These are phyloP conservation scores for Lepidurus arcticus DNA, from an alignment of 1,140 invertebrate genomes.

Conservation along the genomic window DNA sequence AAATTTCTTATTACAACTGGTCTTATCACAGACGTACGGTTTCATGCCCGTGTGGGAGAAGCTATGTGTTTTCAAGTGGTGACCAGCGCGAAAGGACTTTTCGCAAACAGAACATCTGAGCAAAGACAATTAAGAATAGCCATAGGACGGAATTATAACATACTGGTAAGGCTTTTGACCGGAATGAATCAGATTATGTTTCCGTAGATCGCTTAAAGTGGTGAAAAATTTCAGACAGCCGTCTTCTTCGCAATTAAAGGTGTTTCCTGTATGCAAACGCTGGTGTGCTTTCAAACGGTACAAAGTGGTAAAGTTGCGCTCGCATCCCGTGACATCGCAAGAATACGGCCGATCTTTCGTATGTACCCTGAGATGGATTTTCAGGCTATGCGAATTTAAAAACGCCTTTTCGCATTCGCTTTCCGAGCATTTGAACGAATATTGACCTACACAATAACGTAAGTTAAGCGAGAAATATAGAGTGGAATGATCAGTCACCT, in stretches of 20 bases:
- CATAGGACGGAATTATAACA: conserved; percentile 41
- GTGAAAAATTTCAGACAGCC: conserved; percentile 89
- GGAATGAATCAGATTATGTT: conserved; percentile 86
- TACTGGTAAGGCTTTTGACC: conserved; percentile 87
- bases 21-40: conserved; percentile 67
- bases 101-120: conserved; percentile 76
- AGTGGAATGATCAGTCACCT: conserved; percentile 55
- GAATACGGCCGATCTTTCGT: conserved; percentile 68
- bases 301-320: conserved; percentile 89
- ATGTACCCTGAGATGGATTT: conserved; percentile 90
- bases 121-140: conserved; percentile 38
- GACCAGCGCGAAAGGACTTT: conserved; percentile 86
- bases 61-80: conserved; percentile 83
- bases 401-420: conserved; percentile 85
- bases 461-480: conserved; percentile 31
- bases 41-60: conserved; percentile 68
- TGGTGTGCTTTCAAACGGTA: conserved; percentile 88
- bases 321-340: conserved; percentile 58
- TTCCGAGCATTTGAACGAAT: conserved; percentile 84
- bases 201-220: conserved; percentile 85
- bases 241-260: conserved; percentile 82
- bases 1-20: conserved; percentile 68
- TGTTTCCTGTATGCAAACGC: conserved; percentile 85
- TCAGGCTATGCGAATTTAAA: conserved; percentile 88
- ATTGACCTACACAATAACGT: conserved; percentile 68